Percentiles rank a stretch among this genome's conserved stretches.
phyloP scores from a whole-genome alignment of 1,140 invertebrate species.

The Aplysia californica region DNA sequence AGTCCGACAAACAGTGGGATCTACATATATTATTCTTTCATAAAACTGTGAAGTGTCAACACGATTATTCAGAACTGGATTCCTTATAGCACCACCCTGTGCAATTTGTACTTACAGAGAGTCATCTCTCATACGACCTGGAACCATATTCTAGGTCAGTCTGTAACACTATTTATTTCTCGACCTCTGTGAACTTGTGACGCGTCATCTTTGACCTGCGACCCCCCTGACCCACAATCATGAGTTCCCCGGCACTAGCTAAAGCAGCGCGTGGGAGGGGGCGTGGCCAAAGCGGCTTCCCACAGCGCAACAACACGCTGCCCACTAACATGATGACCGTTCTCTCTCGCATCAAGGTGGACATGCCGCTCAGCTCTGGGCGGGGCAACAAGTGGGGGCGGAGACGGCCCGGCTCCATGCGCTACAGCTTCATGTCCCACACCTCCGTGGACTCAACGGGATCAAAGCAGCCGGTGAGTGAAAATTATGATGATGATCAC shows the following conservation, averaged over 20 bases:
- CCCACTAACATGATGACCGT: conserved; percentile 41
- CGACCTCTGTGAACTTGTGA: background rate
- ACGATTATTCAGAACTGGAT: too few relatives aligned
- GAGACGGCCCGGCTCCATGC: conserved; percentile 24
- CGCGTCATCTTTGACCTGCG: background rate
- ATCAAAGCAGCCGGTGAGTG: conserved; percentile 23
- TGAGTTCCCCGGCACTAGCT: conserved; percentile 5
- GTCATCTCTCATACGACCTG: background rate
- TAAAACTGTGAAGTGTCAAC: too few relatives aligned
- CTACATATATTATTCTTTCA: too few relatives aligned
- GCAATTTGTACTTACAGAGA: background rate
- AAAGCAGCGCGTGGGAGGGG: background rate
- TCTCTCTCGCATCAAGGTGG: conserved; percentile 47
- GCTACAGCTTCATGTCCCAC: conserved; percentile 39
- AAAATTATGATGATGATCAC: too few relatives aligned
- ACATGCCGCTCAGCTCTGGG: conserved; percentile 29
- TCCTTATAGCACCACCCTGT: background rate
- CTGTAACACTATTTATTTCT: background rate
- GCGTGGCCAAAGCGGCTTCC: background rate
- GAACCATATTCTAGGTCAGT: background rate
- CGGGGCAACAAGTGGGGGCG: conserved; percentile 14
- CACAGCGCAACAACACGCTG: background rate
- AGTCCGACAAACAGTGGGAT: too few relatives aligned
- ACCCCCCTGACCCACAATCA: background rate
- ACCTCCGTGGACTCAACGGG: conserved; percentile 31